Evolutionary conservation across 2,797 vertebrate species (phyloP), one percentile per base, ranked within the genome.

Genomic region (Anomalospiza imberbis): DNA sequence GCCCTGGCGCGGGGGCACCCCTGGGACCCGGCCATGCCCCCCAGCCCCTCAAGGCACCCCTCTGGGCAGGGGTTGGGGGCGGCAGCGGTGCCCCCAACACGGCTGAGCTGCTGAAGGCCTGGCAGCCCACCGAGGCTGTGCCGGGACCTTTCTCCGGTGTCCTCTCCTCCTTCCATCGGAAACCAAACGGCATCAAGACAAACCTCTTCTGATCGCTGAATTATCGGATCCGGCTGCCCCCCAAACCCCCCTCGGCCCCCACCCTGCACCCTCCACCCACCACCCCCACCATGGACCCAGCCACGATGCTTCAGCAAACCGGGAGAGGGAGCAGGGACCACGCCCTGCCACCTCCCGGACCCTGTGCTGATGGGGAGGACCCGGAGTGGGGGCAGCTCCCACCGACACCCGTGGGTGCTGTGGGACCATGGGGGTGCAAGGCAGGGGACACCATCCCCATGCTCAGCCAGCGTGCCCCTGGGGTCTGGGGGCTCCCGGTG

Each of bases 151-250:
- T 99, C 94, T 99, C 99, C 0, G 99, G 99, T 22, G 99, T 99
- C 55, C 98, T 99, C 81, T 99, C 99, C 92, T 98, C 99, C 86
- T 99, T 99, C 97, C 99, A 99, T 97, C 98, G 99, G 98, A 99
- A 99, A 97, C 98, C 99, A 48, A 98, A 98, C 85, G 76, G 97
- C 61, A 98, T 99, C 95, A 99, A 99, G 97, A 98, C 98, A 32
- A 99, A 99, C 94, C 80, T 90, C 34, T 90, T 90, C 88, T 90
- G 88, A 90, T 78, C 60, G 34, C 34, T 28, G 63, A 57, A 55
- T 29, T 98, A 12, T 31, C 22, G 34, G 66, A 58, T 40, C 29
- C 31, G 34, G 31, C 57, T 31, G 57, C 57, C 57, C 48, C 55
- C 12, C 20, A 36, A 19, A 12, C 24, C 71, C 17, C 55, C 29